A percentile compares a stretch with the other conserved stretches of the same genome.
Evolutionary conservation across 2,888 invertebrate genomes (phyloP).

Genomic region (Brenthis ino): DNA sequence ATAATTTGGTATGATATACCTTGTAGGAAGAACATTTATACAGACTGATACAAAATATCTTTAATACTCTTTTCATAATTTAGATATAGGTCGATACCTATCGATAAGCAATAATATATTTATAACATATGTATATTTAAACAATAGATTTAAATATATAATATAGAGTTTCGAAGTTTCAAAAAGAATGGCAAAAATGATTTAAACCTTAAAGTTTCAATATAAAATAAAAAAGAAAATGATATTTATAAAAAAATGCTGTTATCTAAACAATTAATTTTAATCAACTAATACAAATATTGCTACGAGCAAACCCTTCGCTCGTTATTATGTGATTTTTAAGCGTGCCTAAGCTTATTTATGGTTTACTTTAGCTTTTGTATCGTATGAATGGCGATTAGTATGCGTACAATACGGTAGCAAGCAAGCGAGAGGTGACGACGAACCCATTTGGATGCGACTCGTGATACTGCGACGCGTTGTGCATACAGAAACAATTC

Average conservation of each 20-base stretch:
- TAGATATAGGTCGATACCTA: too few relatives aligned
- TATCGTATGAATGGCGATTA: constrained; percentile 50
- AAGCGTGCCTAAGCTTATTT: constrained; percentile 40
- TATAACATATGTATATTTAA: too few relatives aligned
- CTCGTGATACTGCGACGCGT: constrained; percentile 54
- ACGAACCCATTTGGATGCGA: constrained; percentile 71
- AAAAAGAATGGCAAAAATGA: too few relatives aligned
- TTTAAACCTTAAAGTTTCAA: not conserved
- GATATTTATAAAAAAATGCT: not conserved
- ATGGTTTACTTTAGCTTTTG: constrained; percentile 34
- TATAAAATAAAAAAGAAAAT: not conserved
- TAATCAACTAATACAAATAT: constrained; percentile 26
- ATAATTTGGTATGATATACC: too few relatives aligned
- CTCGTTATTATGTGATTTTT: constrained; percentile 40
- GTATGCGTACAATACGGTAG: constrained; percentile 68
- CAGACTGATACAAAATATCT: too few relatives aligned
- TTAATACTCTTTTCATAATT: too few relatives aligned
- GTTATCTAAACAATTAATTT: constrained; percentile 5
- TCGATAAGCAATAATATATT: too few relatives aligned
- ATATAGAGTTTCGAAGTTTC: too few relatives aligned
- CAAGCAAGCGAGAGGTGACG: constrained; percentile 68
- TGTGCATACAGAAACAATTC: constrained; percentile 50
- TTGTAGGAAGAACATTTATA: too few relatives aligned
- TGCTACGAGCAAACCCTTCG: constrained; percentile 25
- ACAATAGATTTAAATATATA: too few relatives aligned